These are phyloP conservation scores for Orthonychiurus folsomi DNA, from an alignment of 2,888 invertebrate species.

Conservation along the genomic window DNA sequence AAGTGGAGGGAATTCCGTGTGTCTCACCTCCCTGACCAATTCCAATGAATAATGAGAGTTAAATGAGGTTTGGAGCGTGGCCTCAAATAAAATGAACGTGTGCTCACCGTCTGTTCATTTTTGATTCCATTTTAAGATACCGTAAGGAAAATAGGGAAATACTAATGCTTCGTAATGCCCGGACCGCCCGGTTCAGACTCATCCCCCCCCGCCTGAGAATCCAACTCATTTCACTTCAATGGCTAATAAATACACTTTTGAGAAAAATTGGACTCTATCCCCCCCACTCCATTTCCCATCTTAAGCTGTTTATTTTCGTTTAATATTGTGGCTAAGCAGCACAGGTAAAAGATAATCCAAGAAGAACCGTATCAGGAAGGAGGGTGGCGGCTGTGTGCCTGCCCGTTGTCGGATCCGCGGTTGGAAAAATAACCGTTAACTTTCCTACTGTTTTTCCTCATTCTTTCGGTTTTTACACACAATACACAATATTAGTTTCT, in stretches of 20 bases:
- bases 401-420: not conserved
- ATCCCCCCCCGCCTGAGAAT: no score
- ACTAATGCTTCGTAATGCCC: no score
- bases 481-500: not conserved
- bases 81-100: not conserved
- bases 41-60: not conserved
- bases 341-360: not conserved
- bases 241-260: not conserved
- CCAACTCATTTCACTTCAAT: constrained; percentile 1
- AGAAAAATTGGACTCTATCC: not conserved
- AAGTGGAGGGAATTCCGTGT: no score
- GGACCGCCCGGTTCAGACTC: no score
- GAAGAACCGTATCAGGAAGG: not conserved
- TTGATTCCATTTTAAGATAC: not conserved
- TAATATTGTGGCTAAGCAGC: not conserved
- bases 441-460: not conserved
- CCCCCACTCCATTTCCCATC: not conserved
- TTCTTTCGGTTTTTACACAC: not conserved
- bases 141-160: no score
- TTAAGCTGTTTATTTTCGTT: not conserved
- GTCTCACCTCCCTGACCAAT: no score
- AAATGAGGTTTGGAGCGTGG: not conserved
- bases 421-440: not conserved
- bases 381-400: not conserved
- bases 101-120: not conserved